A percentile compares a stretch with the other conserved stretches of the same genome.
These are phyloP conservation scores for Motacilla alba DNA, from an alignment of 2,113 vertebrate genomes.

Conservation along the genomic window DNA sequence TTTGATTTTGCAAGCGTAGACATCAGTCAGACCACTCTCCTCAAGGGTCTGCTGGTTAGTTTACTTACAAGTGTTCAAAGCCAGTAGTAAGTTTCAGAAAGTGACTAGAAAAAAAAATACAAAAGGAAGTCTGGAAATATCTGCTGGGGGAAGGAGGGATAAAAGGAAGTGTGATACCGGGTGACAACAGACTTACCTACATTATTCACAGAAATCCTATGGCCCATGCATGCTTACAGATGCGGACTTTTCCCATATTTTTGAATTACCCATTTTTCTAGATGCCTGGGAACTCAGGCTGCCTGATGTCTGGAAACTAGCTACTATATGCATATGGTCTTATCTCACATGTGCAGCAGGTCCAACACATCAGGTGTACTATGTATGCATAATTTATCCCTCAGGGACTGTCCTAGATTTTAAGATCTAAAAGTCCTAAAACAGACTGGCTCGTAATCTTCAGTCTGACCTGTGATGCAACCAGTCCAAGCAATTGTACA, in stretches of 20 bases:
- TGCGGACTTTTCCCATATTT: background rate
- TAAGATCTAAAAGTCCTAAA: background rate
- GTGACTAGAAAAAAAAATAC: background rate
- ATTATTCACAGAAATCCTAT: background rate
- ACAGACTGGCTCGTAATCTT: background rate
- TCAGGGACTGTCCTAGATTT: background rate
- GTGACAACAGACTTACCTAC: background rate
- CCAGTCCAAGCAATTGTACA: background rate
- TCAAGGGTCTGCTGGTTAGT: background rate
- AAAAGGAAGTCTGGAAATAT: background rate
- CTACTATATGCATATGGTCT: background rate
- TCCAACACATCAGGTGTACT: background rate
- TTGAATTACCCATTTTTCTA: background rate
- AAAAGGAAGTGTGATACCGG: background rate
- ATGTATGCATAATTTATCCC: background rate
- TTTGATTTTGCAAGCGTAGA: background rate
- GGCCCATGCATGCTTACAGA: background rate
- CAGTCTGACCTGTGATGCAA: background rate
- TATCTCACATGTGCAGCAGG: background rate
- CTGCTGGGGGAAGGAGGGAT: accelerated
- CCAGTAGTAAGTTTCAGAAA: background rate
- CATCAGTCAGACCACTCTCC: background rate
- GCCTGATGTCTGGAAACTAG: background rate
- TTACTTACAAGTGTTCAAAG: background rate
- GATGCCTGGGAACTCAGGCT: background rate